Percentiles rank a stretch among this genome's conserved stretches.
Evolutionary conservation across 2,888 invertebrate genomes (phyloP).

Genomic region (Drosophila mercatorum): DNA sequence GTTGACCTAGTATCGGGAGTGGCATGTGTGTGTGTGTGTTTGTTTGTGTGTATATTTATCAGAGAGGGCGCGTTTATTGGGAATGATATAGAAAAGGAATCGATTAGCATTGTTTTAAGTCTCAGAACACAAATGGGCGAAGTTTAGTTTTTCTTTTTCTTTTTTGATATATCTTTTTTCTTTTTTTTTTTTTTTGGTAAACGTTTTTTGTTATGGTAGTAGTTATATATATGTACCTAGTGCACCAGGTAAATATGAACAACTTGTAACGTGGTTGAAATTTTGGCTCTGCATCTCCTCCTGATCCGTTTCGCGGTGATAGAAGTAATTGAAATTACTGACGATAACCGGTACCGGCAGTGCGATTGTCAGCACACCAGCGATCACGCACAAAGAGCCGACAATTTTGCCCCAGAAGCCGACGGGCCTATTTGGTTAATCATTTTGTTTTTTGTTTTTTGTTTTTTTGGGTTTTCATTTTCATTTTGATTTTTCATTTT

Average conservation of each 20-base stretch:
- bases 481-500: constrained; percentile 9
- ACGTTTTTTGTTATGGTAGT: constrained; percentile 45
- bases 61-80: constrained; percentile 27
- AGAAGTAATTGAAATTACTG: constrained; percentile 99
- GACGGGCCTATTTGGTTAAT: constrained; percentile 90
- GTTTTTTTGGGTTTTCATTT: not conserved
- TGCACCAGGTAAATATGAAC: constrained; percentile 97
- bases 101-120: constrained; percentile 55
- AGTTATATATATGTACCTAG: constrained; percentile 88
- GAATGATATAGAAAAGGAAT: constrained; percentile 52
- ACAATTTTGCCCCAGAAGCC: constrained; percentile 99
- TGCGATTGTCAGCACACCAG: constrained; percentile 99
- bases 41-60: constrained; percentile 11
- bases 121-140: constrained; percentile 35
- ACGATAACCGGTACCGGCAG: constrained; percentile 99
- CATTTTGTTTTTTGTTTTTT: constrained; percentile 17
- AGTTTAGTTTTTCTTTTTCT: constrained; percentile 25
- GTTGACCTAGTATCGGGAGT: constrained; percentile 88
- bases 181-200: constrained; percentile 19
- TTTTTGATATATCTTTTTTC: not conserved
- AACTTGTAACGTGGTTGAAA: constrained; percentile 98
- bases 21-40: not conserved
- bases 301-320: constrained; percentile 99
- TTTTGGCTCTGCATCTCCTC: constrained; percentile 99
- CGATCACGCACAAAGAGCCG: constrained; percentile 99